Percentiles rank a stretch among this genome's conserved stretches.
These are phyloP conservation scores for Aporophyla lueneburgensis DNA, from an alignment of 2,888 invertebrate species.

Conservation along the genomic window DNA sequence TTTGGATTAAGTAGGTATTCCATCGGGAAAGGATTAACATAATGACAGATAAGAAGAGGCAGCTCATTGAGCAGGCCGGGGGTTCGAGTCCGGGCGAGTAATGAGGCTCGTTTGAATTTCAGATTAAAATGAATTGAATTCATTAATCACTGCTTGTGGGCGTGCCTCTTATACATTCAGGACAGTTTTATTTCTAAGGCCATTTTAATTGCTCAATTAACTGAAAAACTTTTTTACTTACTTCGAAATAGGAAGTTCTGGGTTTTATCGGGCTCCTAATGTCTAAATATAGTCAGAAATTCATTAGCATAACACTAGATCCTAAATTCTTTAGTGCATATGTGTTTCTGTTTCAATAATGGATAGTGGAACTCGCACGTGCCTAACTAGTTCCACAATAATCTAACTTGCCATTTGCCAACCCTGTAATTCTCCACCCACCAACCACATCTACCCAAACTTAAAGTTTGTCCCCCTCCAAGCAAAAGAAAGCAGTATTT, in stretches of 20 bases:
- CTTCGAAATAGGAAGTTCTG: background rate
- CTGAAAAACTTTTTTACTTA: conserved; percentile 8
- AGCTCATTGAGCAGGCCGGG: conserved; percentile 26
- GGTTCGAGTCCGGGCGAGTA: conserved; percentile 47
- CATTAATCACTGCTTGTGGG: conserved; percentile 58
- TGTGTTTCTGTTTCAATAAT: background rate
- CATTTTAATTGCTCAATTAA: conserved; percentile 50
- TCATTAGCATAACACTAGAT: background rate
- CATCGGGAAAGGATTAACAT: background rate
- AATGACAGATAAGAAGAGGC: conserved; percentile 26
- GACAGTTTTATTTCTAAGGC: conserved; percentile 47
- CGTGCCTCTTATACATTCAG: conserved; percentile 32
- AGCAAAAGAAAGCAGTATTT: background rate
- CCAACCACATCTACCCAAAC: background rate
- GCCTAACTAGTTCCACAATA: too few species aligned
- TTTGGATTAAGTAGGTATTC: background rate
- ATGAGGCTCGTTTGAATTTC: conserved; percentile 56
- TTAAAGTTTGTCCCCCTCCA: background rate
- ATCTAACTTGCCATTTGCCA: background rate
- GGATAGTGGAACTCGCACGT: background rate
- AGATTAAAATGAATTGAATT: conserved; percentile 61
- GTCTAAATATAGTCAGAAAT: background rate
- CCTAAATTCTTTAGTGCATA: background rate
- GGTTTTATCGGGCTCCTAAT: background rate
- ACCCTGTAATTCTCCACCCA: background rate